Evolutionary conservation across 2,113 vertebrate species (phyloP), one percentile per base, ranked within the genome.

Genomic region (Opisthocomus hoazin): DNA sequence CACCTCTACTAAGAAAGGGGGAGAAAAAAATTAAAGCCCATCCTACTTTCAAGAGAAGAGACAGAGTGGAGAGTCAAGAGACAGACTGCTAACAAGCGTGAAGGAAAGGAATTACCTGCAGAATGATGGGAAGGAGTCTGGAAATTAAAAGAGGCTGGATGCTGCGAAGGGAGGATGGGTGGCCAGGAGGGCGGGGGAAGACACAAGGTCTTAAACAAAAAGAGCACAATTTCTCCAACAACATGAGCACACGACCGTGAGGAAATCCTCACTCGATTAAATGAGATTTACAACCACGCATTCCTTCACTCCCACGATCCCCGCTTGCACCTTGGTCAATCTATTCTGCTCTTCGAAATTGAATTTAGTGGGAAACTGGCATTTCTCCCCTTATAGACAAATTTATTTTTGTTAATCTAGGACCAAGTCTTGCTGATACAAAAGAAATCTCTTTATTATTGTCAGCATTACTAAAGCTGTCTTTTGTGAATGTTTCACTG

Each of bases 1-100:
- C 30, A 39, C 15, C 39, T 29, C 2, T 0, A 24, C 0, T 1
- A 34, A 65, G 50, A 48, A n/a, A 76, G 13, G 26, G 16, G 69
- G 60, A 46, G 37, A 21, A 87, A 80, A 83, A 69, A 12, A 18
- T 36, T n/a, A 77, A 64, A 83, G 50, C 13, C 7, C 13, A 32
- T 56, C 15, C 37, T 39, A 2, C 6, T 85, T 86, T 22, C 56
- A 34, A 78, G 17, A 32, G 32, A 54, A 83, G 46, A 58, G 46
- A 68, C 17, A 51, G 14, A 68, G 23, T 2, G 13, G n/a, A 86
- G 41, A 78, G 41, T 48, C 46, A 60, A 71, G 51, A 73, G 77
- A 34, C 32, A 58, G 51, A 34, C 0, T 39, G 53, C 26, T 39
- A 81, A 56, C 17, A 78, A 11, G 46, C 22, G 54, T 5, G 56